Base-by-base conservation (phyloP, 1,140 invertebrate genomes). In the Medauroidea extradentata region DNA sequence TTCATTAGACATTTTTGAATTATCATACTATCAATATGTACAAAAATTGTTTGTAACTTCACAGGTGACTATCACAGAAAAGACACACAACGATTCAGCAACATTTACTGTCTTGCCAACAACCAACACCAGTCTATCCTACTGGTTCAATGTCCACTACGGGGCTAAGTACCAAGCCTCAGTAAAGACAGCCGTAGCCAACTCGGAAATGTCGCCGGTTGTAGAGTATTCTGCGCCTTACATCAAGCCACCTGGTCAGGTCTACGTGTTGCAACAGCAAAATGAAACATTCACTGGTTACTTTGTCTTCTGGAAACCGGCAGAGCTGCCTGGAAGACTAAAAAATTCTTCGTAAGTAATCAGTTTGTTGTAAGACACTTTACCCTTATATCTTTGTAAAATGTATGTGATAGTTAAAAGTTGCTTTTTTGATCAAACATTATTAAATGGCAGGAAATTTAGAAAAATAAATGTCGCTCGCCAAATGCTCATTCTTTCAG, bases 91-190 rank as follows among this genome's bases (percentile, higher is more conserved):
- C n/a, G 74, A 75, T 58, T 71, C 69, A 2, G 76, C 74, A 0
- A 69, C 69, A 0, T 76, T 80, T 18, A 79, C 77, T 18, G 46
- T 84, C 2, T 24, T 59, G 13, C 61, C 76, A 1, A 78, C 77
- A 0, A 77, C 75, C 48, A 71, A 73, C 19, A 76, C 76, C 0
- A 63, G 71, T 0, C 67, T 85, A 5, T 27, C 34, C 7, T 27
- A 43, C 19, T 74, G 71, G 0, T 79, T 87, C 43, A 69, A 75
- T 19, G 75, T 87, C 2, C 80, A 82, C 8, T 75, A 80, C 29
- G 87, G 88, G 18, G 86, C 81, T 0, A 69, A 80, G 34, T 90
- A 87, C 67, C 80, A 78, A 48, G 73, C 89, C 14, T 80, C 76
- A 18, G 73, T 89, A 3, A 64, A 77, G 5, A 86, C 85, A 71